Evolutionary conservation across 2,888 invertebrate species (phyloP).

Genomic region (Calameuta idolon): DNA sequence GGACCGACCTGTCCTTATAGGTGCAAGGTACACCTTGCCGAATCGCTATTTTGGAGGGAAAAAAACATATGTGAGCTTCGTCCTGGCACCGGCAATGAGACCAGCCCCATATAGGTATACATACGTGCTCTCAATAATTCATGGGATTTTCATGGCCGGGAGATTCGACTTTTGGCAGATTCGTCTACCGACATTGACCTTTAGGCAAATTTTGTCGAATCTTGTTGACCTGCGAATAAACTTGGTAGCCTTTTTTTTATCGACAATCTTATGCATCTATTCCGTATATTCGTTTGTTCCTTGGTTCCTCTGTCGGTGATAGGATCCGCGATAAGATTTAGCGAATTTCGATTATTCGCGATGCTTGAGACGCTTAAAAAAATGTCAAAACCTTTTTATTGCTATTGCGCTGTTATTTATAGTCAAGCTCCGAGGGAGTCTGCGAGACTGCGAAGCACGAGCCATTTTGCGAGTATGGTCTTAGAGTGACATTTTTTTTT

Average conservation of each 20-base stretch:
- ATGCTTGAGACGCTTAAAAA: too few species aligned
- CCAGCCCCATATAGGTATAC: not conserved
- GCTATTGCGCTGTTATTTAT: not conserved
- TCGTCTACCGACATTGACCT: conserved; percentile 1
- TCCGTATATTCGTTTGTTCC: not conserved
- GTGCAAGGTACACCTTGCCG: not conserved
- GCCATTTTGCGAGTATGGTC: not conserved
- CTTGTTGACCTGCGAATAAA: conserved; percentile 5
- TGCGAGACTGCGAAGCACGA: not conserved
- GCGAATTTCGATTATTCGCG: too few species aligned
- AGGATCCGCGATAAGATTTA: not conserved
- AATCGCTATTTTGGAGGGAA: not conserved
- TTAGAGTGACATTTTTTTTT: not conserved
- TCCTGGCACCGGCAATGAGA: not conserved
- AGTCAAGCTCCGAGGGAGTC: not conserved
- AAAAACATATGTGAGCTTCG: not conserved
- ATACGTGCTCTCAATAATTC: conserved; percentile 13
- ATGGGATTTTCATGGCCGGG: conserved; percentile 11
- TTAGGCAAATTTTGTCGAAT: conserved; percentile 15
- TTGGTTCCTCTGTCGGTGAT: not conserved
- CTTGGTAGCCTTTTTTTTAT: not conserved
- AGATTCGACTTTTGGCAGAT: conserved; percentile 6
- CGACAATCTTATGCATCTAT: not conserved
- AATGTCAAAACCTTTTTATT: not conserved
- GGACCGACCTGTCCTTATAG: not conserved